These are phyloP conservation scores for Brachypodius melanocephalos DNA, from an alignment of 2,113 vertebrate genomes.

Conservation along the genomic window DNA sequence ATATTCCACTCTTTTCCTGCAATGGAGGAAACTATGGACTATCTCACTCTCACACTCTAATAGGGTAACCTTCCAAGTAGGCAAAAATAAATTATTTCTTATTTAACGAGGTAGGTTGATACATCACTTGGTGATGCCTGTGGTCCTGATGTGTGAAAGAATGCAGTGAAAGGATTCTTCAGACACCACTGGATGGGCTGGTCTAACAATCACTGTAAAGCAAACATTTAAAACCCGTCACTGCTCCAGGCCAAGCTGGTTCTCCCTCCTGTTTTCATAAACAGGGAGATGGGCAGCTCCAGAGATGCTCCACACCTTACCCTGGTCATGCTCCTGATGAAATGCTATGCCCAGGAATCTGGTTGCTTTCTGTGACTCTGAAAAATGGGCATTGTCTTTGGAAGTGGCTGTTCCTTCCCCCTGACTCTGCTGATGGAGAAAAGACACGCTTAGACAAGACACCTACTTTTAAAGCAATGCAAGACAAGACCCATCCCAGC, in stretches of 20 bases:
- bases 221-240: not conserved
- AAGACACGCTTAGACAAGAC: not conserved
- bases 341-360: not conserved
- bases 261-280: not conserved
- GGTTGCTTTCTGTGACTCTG: not conserved
- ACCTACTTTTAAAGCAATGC: not conserved
- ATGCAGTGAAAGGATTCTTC: not conserved
- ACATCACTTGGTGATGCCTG: not conserved
- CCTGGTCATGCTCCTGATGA: not conserved
- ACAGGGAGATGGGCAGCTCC: not conserved
- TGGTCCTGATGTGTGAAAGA: not conserved
- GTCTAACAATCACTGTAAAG: not conserved
- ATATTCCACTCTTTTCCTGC: not conserved
- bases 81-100: not conserved
- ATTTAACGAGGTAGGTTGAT: not conserved
- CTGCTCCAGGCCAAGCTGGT: not conserved
- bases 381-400: not conserved
- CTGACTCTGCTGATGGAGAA: not conserved
- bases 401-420: not conserved
- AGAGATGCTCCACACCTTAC: not conserved
- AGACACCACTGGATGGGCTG: not conserved
- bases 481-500: not conserved
- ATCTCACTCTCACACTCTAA: not conserved
- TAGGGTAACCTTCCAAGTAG: not conserved
- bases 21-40: not conserved